Evolutionary conservation across 2,888 invertebrate genomes (phyloP), one percentile per base, ranked within the genome.

Genomic region (Mythimna ferrago): DNA sequence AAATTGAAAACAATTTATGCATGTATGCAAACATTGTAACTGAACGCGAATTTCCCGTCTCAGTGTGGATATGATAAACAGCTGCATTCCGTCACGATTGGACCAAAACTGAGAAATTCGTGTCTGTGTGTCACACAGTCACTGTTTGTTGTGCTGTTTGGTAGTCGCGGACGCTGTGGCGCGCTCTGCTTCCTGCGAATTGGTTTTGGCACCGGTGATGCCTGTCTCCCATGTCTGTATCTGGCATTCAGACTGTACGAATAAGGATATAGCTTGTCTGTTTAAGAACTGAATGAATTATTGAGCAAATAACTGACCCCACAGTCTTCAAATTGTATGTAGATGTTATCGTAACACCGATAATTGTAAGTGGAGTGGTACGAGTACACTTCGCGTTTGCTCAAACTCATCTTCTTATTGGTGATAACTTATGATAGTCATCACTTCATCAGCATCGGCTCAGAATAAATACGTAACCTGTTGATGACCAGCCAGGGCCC

Each of bases 81-180:
- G 48, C 7, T 48, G 54, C 75, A 81, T 81, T 65, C 83, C 81
- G 19, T 26, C 80, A 80, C 83, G 82, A 48, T 32, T 38, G 65
- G 21, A 41, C 66, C 75, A 67, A 82, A 81, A 80, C 61, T 66
- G 58, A 76, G 71, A 75, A 78, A 86, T 87, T 77, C 51, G 78
- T 82, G 84, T 85, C 78, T 78, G 73, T 86, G 77, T 86, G 86
- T 86, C 83, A 80, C 35, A 51, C 62, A 73, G 75, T 32, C 35
- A 51, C 62, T 75, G 75, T 67, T 70, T 75, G 75, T 64, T 67
- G 56, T 32, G 44, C 62, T 75, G 75, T 67, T 70, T 75, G 75
- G 66, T 67, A 56, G 75, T 58, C 51, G 44, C 53, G 61, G 6
- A 14, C 21, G 64, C 66, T 48, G 64, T 61, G 57, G 77, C 64